Conservation (phyloP, 2,797 vertebrate genomes). For the Labroides dimidiatus region DNA sequence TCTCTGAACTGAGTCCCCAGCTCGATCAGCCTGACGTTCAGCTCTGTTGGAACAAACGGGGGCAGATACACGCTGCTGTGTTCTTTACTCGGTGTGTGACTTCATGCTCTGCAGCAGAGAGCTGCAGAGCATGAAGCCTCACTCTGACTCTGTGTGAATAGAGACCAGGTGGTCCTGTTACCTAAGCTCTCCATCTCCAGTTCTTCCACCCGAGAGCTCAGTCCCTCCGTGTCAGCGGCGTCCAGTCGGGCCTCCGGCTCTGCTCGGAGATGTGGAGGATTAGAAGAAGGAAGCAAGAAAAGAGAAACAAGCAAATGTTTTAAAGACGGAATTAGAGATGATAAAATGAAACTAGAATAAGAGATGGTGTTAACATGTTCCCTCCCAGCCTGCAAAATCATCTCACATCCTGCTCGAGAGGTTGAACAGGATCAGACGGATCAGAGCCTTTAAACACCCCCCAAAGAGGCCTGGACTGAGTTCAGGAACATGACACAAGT, state of each 20-base stretch:
- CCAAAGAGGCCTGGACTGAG: no score
- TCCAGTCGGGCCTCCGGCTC: conserved; percentile 30
- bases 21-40: conserved; percentile 20
- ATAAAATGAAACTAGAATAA: no score
- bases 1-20: conserved; percentile 13
- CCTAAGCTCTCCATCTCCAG: conserved; percentile 27
- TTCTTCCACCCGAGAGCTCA: conserved; percentile 16
- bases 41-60: not conserved
- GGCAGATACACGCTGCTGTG: conserved; percentile 1
- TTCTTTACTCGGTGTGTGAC: not conserved
- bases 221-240: conserved; percentile 13
- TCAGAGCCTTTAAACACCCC: no score
- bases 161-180: conserved; percentile 16
- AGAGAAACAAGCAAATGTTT: not conserved
- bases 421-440: no score
- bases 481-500: no score
- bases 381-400: no score
- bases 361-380: no score
- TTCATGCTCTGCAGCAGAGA: no score
- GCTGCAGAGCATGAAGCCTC: no score
- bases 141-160: conserved; percentile 1
- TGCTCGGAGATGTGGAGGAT: not conserved
- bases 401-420: no score
- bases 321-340: no score
- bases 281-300: not conserved